phyloP scores from a whole-genome alignment of 2,888 invertebrate genomes.

The Phyllotreta striolata region DNA sequence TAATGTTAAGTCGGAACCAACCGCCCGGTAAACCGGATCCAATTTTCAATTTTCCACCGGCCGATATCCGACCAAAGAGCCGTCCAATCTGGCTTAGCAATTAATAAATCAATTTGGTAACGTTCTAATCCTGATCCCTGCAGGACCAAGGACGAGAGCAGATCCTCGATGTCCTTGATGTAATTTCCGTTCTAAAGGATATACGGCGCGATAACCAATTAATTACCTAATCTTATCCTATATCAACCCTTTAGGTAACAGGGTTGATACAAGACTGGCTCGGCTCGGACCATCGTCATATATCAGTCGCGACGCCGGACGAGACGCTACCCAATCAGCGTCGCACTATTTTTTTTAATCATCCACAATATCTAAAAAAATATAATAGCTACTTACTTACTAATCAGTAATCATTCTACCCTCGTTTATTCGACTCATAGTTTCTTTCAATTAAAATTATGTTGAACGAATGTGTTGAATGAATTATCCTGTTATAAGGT shows the following conservation, averaged over 20 bases:
- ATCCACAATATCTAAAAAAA: too few relatives aligned
- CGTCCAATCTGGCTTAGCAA: conserved; percentile 40
- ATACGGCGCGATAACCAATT: conserved; percentile 58
- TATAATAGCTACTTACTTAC: too few relatives aligned
- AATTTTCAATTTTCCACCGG: conserved; percentile 20
- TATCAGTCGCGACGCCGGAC: conserved; percentile 44
- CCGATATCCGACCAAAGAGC: conserved; percentile 35
- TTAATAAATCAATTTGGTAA: conserved; percentile 51
- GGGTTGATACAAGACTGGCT: conserved; percentile 44
- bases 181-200: conserved; percentile 49
- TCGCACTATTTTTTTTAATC: background rate
- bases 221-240: conserved; percentile 59
- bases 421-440: too few relatives aligned
- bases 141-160: conserved; percentile 37
- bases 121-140: conserved; percentile 47
- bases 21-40: background rate
- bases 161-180: conserved; percentile 48
- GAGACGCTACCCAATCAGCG: conserved; percentile 21
- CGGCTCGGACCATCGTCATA: conserved; percentile 46
- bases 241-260: conserved; percentile 53
- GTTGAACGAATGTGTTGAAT: too few relatives aligned
- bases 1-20: too few relatives aligned
- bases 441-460: too few relatives aligned
- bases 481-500: too few relatives aligned
- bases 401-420: too few relatives aligned